Conservation (phyloP, 2,888 invertebrate species). For the Pedicia rivosa region DNA sequence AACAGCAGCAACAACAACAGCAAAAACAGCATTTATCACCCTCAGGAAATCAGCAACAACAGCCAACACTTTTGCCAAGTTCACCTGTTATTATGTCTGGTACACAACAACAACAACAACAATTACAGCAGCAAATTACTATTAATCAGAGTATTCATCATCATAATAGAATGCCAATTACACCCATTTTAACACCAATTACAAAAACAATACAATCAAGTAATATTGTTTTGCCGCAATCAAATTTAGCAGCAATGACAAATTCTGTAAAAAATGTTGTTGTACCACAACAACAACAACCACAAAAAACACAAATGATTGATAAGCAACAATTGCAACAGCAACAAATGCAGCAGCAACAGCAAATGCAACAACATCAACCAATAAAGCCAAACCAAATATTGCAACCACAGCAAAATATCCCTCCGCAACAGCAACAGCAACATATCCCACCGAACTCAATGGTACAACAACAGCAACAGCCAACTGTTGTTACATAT, state of each 20-base stretch:
- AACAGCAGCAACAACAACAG: constrained; percentile 13
- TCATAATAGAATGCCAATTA: constrained; percentile 41
- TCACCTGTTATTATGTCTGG: constrained; percentile 37
- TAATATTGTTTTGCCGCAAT: constrained; percentile 29
- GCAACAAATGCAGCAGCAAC: background rate
- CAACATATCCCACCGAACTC: background rate
- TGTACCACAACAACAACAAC: constrained; percentile 24
- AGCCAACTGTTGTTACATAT: constrained; percentile 23
- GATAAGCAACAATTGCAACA: background rate
- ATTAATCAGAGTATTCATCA: constrained; percentile 14
- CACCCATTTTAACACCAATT: constrained; percentile 38
- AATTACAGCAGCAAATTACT: constrained; percentile 7
- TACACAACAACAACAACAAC: constrained; percentile 30
- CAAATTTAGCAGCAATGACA: constrained; percentile 21
- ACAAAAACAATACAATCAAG: constrained; percentile 38
- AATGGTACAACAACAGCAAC: constrained; percentile 28
- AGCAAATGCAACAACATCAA: no score
- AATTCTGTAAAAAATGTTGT: constrained; percentile 17
- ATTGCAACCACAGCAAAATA: background rate
- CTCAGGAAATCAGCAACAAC: constrained; percentile 27
- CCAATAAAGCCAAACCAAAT: no score
- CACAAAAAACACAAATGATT: constrained; percentile 12
- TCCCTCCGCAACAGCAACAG: background rate
- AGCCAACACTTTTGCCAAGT: constrained; percentile 24
- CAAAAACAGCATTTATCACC: constrained; percentile 12